phyloP scores from a whole-genome alignment of 2,797 vertebrate species.

The Esox masquinongy region DNA sequence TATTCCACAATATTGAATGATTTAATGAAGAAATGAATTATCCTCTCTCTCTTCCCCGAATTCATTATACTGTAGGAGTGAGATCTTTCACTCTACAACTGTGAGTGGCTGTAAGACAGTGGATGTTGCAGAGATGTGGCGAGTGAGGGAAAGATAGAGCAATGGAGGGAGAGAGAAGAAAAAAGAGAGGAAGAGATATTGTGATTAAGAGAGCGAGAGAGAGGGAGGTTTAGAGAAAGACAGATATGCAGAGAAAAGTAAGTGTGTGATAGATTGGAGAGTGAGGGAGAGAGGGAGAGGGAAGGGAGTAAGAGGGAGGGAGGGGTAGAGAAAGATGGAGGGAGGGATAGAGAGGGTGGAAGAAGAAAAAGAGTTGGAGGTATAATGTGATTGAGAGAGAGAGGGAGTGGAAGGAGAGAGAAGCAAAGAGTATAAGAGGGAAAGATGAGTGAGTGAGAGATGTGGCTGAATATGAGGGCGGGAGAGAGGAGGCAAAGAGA shows the following conservation, averaged over 20 bases:
- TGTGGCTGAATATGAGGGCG: background rate
- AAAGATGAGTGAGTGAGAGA: no score
- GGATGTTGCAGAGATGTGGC: constrained; percentile 1
- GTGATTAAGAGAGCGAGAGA: no score
- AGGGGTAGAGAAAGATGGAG: no score
- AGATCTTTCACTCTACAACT: constrained; percentile 39
- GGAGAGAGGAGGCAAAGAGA: constrained; percentile 27
- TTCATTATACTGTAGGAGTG: constrained; percentile 42
- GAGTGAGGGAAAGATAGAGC: constrained; percentile 37
- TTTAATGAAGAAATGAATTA: constrained; percentile 31
- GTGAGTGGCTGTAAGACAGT: constrained; percentile 33
- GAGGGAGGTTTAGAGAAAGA: constrained; percentile 29
- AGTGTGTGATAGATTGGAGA: constrained; percentile 46
- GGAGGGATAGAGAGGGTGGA: no score
- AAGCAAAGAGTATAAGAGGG: constrained; percentile 12
- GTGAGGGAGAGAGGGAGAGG: constrained; percentile 48
- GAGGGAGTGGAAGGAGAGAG: constrained; percentile 36
- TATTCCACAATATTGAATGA: constrained; percentile 24
- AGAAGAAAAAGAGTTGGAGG: constrained; percentile 23
- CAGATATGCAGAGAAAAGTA: constrained; percentile 25
- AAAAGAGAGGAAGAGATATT: no score
- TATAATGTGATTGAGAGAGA: background rate
- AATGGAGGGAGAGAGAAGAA: no score
- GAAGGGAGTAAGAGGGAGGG: constrained; percentile 1
- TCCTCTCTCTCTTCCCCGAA: constrained; percentile 4